These are phyloP conservation scores for Toxotes jaculatrix DNA, from an alignment of 2,113 vertebrate genomes.

Conservation along the genomic window DNA sequence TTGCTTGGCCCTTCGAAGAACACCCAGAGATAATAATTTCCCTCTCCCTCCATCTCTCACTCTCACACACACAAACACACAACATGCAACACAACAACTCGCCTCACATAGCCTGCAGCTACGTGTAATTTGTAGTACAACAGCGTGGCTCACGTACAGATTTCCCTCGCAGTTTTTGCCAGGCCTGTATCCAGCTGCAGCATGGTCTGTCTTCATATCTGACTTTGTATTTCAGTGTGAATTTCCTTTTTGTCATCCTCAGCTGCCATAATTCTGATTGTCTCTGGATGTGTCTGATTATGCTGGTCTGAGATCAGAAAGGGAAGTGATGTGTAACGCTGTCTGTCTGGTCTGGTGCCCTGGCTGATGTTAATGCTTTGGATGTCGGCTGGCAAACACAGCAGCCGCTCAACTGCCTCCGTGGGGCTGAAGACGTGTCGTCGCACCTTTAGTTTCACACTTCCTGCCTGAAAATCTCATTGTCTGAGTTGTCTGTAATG, in stretches of 20 bases:
- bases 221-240: constrained; percentile 5
- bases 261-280: constrained; percentile 31
- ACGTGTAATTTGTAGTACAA: constrained; percentile 41
- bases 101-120: constrained; percentile 50
- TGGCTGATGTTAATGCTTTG: constrained; percentile 42
- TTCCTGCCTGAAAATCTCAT: constrained; percentile 40
- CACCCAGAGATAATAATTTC: constrained; percentile 49
- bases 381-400: constrained; percentile 45
- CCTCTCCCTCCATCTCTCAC: constrained; percentile 12
- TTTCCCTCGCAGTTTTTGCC: constrained; percentile 29
- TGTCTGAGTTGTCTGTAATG: constrained; percentile 9
- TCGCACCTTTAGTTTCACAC: constrained; percentile 58
- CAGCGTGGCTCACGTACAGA: constrained; percentile 16
- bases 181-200: constrained; percentile 4
- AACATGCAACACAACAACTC: constrained; percentile 32
- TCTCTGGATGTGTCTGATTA: constrained; percentile 54
- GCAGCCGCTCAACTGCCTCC: constrained; percentile 34
- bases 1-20: constrained; percentile 53
- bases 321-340: constrained; percentile 55
- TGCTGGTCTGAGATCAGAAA: constrained; percentile 15
- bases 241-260: constrained; percentile 11
- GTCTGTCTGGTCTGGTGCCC: constrained; percentile 54
- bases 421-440: constrained; percentile 26
- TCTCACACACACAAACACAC: constrained; percentile 12
- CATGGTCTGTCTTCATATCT: neutral